phyloP scores from a whole-genome alignment of 2,888 invertebrate genomes.

The Galeruca laticollis region DNA sequence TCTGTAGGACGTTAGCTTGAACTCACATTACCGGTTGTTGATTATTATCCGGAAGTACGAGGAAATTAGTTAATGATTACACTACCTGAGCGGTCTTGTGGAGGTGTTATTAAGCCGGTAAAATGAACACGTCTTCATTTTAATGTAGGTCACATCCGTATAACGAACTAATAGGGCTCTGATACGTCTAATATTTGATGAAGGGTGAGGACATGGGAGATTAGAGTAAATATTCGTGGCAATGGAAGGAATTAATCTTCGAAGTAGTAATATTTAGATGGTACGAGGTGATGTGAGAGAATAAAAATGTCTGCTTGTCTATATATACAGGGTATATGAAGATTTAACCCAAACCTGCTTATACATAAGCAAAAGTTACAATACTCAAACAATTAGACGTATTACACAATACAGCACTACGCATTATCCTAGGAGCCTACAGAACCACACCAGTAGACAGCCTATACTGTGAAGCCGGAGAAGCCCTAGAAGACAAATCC shows the following conservation, averaged over 20 bases:
- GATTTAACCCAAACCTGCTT: no score
- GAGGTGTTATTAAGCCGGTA: conserved; percentile 12
- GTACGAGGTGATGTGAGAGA: no score
- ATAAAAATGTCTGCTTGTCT: no score
- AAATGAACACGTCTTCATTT: neutral
- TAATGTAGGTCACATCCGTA: neutral
- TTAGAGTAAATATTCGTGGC: neutral
- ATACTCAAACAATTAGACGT: no score
- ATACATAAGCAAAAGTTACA: no score
- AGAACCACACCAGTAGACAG: no score
- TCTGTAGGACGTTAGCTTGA: neutral
- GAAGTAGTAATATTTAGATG: no score
- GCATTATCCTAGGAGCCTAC: no score
- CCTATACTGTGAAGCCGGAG: no score
- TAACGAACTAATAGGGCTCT: neutral
- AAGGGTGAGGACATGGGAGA: neutral
- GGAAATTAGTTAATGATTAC: conserved; percentile 19
- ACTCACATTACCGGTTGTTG: conserved; percentile 13
- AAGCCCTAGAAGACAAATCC: no score
- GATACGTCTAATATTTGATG: neutral
- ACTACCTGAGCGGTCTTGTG: neutral
- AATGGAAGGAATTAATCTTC: neutral
- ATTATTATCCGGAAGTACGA: conserved; percentile 19
- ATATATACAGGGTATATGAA: no score
- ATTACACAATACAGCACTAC: no score